Base-by-base conservation (phyloP, 2,888 invertebrate genomes). In the Cheilosia pagana region DNA sequence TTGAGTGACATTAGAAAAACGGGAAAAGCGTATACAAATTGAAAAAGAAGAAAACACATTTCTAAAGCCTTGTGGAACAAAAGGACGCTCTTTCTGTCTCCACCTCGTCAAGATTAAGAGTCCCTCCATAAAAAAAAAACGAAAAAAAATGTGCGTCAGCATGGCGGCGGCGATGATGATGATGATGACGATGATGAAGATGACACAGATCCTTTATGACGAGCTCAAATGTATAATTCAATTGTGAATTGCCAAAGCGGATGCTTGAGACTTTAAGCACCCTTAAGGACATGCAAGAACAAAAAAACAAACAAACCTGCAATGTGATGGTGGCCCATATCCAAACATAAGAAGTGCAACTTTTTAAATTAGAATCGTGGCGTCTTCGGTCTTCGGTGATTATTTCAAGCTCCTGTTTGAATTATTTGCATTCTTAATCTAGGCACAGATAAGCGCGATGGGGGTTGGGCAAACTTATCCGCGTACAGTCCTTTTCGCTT, bases 341-440 rank as follows among this genome's bases (percentile, higher is more conserved):
- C 25, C 12, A 39, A 25, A 65, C 31, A 48, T 14, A 7, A 23
- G 14, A 10, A 41, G 53, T 21, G 14, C 12, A 48, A 70, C 3
- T 39, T 60, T 60, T 45, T 19, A n/a, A 48, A 60, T 41, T 28
- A 52, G 50, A 57, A 55, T 43, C 31, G 31, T 12, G 48, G 55
- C 16, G 14, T 31, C 50, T n/a, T 23, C 16, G 16, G 14, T 31
- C 50, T n/a, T 23, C 16, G 16, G 4, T 6, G 12, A 1, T 45
- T 45, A 2, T 16, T 60, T 45, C 14, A 67, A 67, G 53, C 65
- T 82, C 60, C 28, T 31, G 67, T 63, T 71, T 77, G 48, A 82
- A 72, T 62, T 77, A 77, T 77, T 77, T 65, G 74, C 78, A 74
- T 60, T 57, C 68, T 53, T 74, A 68, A 78, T 78, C 78, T 68